Evolutionary conservation across 2,888 invertebrate genomes (phyloP), one percentile per base, ranked within the genome.

Genomic region (Podabrus alpinus): DNA sequence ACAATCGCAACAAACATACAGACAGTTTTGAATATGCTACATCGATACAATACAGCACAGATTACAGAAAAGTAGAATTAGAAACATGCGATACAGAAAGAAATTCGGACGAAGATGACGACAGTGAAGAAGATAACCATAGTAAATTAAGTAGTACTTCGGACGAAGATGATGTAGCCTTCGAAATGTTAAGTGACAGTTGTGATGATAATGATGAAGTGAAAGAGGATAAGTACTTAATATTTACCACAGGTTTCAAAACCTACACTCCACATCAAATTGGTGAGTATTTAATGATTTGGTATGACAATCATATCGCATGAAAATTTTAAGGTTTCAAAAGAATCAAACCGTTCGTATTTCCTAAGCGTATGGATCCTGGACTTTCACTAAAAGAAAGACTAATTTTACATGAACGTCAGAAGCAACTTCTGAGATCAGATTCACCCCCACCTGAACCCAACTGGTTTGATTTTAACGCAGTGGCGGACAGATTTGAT

Each of bases 211-310:
- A 83, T 15, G 88, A 88, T 59, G 90, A 89, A 69, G 87, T 88
- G 75, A 89, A 89, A 80, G 89, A 90, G 76, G 92, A 92, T 80
- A 95, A 94, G 84, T 92, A 92, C 86, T 89, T 96, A 17, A 95
- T 96, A 79, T 96, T 95, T 85, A 94, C 95, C 1, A 94, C 94
- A 19, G 95, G 95, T 0, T 92, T 92, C 5, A 92, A 93, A 85
- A 95, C 95, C 0, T 95, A 94, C 83, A 94, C 94, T 0, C 95
- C 95, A 0, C 96, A 96, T 88, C 94, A 95, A 87, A 92, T 96
- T 79, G 94, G 94, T 84, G 80, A 72, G 75, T 66, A 15, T 72
- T 25, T 69, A 69, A 59, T 45, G 7, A 45, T 45, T 10, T 16
- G 4, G n/a, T 10, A 61, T 60, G 15, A n/a, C 19, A 60, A 13